Conservation (phyloP, 1,140 invertebrate genomes). For the Lanistes nyassanus region DNA sequence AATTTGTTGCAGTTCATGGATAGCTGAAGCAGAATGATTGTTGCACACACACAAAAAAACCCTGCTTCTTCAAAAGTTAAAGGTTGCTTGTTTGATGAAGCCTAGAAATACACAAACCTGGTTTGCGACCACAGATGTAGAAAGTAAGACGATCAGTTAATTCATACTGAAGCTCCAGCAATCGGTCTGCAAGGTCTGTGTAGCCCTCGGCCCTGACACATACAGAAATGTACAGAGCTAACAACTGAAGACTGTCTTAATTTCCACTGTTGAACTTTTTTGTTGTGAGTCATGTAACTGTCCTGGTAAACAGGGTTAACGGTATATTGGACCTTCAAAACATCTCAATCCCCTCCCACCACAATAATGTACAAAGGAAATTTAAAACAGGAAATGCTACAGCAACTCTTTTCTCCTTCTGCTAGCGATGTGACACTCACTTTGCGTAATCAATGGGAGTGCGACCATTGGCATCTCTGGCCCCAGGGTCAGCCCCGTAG, state of each 20-base stretch:
- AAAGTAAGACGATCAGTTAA: conserved; percentile 91
- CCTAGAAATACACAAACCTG: conserved; percentile 67
- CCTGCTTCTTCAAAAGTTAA: neutral
- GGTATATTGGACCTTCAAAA: too few relatives aligned
- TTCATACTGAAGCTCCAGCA: conserved; percentile 93
- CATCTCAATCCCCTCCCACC: too few relatives aligned
- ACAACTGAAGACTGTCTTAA: too few relatives aligned
- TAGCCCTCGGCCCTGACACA: conserved; percentile 79
- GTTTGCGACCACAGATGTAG: conserved; percentile 86
- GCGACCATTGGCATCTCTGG: conserved; percentile 64
- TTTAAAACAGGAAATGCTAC: too few relatives aligned
- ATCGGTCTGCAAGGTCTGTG: conserved; percentile 83
- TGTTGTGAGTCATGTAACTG: too few relatives aligned
- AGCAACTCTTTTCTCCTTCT: too few relatives aligned
- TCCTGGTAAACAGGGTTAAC: too few relatives aligned
- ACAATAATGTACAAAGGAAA: too few relatives aligned
- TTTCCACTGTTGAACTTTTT: too few relatives aligned
- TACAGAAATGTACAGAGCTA: too few relatives aligned
- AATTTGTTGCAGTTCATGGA: too few relatives aligned
- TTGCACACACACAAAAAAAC: conserved; percentile 1
- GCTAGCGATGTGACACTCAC: conserved; percentile 70
- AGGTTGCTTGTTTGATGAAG: neutral
- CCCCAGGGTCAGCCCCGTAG: conserved; percentile 93
- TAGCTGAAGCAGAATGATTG: neutral
- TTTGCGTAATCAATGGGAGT: conserved; percentile 81